These are phyloP conservation scores for Adelphocoris suturalis DNA, from an alignment of 2,888 invertebrate species.

Conservation along the genomic window DNA sequence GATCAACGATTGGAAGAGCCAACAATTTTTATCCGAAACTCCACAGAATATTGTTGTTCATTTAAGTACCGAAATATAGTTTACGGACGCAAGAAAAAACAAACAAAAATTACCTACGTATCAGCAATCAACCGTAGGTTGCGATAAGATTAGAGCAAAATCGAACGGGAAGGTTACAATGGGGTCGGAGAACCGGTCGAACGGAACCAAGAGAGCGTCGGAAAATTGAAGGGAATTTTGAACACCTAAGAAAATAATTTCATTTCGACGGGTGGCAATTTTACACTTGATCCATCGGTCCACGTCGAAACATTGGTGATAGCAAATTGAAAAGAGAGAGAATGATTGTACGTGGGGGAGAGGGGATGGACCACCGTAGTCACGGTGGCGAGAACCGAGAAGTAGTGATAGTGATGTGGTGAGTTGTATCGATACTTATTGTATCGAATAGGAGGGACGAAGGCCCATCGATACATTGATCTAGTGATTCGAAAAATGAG, in stretches of 20 bases:
- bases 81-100: background rate
- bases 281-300: background rate
- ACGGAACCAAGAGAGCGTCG: background rate
- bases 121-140: conserved; percentile 9
- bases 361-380: background rate
- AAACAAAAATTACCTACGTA: conserved; percentile 16
- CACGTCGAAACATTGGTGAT: conserved; percentile 28
- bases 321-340: background rate
- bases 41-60: background rate
- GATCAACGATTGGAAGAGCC: background rate
- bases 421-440: background rate
- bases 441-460: background rate
- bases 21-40: background rate
- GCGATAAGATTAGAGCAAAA: conserved; percentile 9
- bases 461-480: background rate
- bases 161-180: conserved; percentile 27
- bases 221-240: background rate
- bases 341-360: background rate
- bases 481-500: background rate
- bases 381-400: background rate
- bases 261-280: background rate
- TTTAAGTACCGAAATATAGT: background rate
- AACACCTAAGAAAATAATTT: background rate
- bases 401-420: conserved; percentile 14
- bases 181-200: background rate